phyloP scores from a whole-genome alignment of 2,888 invertebrate species.

The Octonoba sinensis region DNA sequence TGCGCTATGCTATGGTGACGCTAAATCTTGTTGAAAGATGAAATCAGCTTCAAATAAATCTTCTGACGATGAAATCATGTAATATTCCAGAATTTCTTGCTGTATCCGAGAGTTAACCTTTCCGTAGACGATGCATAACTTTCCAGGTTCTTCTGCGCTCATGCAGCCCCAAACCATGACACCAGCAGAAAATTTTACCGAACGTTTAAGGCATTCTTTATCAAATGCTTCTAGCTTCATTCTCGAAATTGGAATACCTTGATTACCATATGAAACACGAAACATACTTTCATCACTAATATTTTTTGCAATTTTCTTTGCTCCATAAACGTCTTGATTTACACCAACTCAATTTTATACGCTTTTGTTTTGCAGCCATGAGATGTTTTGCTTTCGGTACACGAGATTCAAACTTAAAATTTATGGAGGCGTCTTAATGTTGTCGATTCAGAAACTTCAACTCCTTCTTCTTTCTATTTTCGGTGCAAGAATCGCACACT shows the following conservation, averaged over 20 bases:
- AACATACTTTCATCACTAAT: constrained; percentile 6
- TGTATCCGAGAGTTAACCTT: constrained; percentile 8
- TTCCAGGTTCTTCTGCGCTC: constrained; percentile 6
- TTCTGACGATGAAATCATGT: constrained; percentile 8
- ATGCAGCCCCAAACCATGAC: constrained; percentile 6
- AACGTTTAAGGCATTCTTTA: constrained; percentile 11
- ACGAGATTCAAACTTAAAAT: constrained; percentile 9
- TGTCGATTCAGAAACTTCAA: too few species aligned
- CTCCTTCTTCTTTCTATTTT: too few species aligned
- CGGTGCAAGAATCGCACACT: too few species aligned
- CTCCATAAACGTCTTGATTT: constrained; percentile 13
- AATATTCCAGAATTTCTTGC: constrained; percentile 7
- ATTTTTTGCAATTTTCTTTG: background rate
- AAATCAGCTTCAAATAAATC: too few species aligned
- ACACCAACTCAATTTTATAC: constrained; percentile 7
- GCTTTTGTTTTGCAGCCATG: too few species aligned
- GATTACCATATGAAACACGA: constrained; percentile 4
- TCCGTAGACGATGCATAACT: constrained; percentile 10
- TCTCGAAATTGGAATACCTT: constrained; percentile 1
- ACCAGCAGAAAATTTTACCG: constrained; percentile 6
- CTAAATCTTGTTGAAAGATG: too few species aligned
- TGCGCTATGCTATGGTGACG: constrained; percentile 8
- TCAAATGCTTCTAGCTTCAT: constrained; percentile 7
- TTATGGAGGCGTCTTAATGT: background rate
- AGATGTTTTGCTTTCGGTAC: constrained; percentile 4